Conservation (phyloP, 1,140 invertebrate genomes). For the Oedothorax gibbosus region DNA sequence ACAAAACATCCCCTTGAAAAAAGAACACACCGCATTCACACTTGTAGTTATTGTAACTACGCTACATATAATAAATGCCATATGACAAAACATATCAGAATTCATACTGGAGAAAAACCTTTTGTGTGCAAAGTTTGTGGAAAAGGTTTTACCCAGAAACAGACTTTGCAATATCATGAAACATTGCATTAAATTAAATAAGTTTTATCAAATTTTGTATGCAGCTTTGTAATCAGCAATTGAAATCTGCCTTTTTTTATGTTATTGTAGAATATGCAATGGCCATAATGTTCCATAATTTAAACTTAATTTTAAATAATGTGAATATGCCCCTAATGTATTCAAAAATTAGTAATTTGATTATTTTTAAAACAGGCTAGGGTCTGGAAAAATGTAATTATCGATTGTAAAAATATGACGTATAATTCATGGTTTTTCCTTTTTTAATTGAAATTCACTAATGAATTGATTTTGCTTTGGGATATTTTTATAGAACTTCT, state of each 20-base stretch:
- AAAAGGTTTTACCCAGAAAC: slow-evolving; percentile 73
- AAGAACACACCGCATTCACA: not conserved
- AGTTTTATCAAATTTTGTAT: not conserved
- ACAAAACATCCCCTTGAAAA: not conserved
- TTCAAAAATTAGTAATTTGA: not conserved
- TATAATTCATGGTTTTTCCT: too few species aligned
- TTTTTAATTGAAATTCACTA: too few species aligned
- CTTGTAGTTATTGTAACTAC: slow-evolving; percentile 17
- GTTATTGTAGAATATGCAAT: not conserved
- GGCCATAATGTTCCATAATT: not conserved
- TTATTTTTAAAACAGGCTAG: not conserved
- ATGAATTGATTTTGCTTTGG: too few species aligned
- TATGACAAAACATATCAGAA: slow-evolving; percentile 31
- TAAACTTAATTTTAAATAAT: slow-evolving; percentile 21
- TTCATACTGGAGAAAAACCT: slow-evolving; percentile 65
- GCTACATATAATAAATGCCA: not conserved
- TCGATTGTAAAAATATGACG: not conserved
- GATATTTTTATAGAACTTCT: too few species aligned
- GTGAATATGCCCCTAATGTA: not conserved
- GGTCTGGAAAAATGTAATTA: not conserved
- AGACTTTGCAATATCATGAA: not conserved
- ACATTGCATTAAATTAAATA: not conserved
- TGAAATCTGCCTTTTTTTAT: not conserved
- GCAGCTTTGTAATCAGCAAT: not conserved
- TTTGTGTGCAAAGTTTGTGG: slow-evolving; percentile 60